Base-by-base conservation (phyloP, 2,888 invertebrate species). In the Troides aeacus region DNA sequence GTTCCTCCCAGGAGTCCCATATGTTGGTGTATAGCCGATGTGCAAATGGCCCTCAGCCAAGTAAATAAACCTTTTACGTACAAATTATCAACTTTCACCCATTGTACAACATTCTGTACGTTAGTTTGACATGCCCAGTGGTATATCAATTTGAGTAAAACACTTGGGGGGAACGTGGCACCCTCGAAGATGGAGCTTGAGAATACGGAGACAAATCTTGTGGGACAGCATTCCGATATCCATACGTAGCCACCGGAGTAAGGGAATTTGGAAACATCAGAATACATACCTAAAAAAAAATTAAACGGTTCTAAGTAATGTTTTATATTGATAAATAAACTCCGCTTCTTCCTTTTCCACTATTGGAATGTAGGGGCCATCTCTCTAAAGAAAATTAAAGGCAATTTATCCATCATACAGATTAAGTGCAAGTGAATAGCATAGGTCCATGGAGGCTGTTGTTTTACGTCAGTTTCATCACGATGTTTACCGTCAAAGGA, bases 61-160 rank as follows among this genome's bases (percentile, higher is more conserved):
- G 92, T 92, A 68, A 96, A 97, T 62, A 96, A 86, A 0, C 93
- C 93, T 73, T 94, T 94, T 0, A 94, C 94, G 59, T 92, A 92
- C 0, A 92, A 75, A 72, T 92, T 92, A 71, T 92, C 92, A 0
- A 92, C 97, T 82, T 94, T 95, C 0, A 97, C 97, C 98, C 97
- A 98, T 73, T 97, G 96, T 0, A 97, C 95, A 0, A 97, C 97
- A 79, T 97, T 98, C 76, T 96, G 96, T 0, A 97, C 96, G 74
- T 96, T 97, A 0, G 98, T 97, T 83, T 98, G 97, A 76, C 97
- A 97, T 0, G 97, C 94, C 98, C 98, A 98, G 83, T 97, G 97
- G 86, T 98, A 98, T 66, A 98, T 94, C 0, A 98, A 91, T 79
- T 97, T 97, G 0, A 98, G 88, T 12, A 97, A 90, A 0, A 96